Evolutionary conservation across 2,888 invertebrate species (phyloP), one percentile per base, ranked within the genome.

Genomic region (Amiota mariae): DNA sequence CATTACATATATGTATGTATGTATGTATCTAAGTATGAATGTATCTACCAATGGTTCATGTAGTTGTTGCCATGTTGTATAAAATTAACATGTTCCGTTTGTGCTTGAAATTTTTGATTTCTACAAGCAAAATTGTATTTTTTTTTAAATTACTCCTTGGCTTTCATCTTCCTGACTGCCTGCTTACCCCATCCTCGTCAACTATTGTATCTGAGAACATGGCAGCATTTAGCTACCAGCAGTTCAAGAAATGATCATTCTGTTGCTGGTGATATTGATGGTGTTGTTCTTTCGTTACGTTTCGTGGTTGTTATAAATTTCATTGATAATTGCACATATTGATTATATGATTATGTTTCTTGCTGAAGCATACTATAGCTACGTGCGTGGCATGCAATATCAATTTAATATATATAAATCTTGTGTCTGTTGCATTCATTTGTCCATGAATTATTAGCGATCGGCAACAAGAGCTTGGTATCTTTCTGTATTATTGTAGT

Each of bases 261-360:
- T 54, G 59, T 59, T n/a, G 20, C 8, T 24, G 24, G 24, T 24
- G 24, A n/a, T n/a, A n/a, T 24, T 24, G 24, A 1, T 24, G 24
- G 24, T 18, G 15, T 59, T 9, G 15, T 59, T 15, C 9, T 59
- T 59, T 59, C 20, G 59, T 18, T 59, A 20, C 20, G 59, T 84
- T 84, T 84, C 85, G 85, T 83, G 83, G 83, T 85, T 84, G 84
- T 84, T 84, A 85, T 85, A 81, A 82, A 84, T 82, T 86, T 86
- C 86, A 86, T 85, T 86, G 85, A 86, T 86, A 85, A 86, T 87
- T 87, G 84, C 85, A 82, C 81, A 80, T 82, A 85, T 85, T 82
- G 84, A 83, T 85, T 84, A 84, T 84, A 84, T 84, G 84, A 85
- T 83, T 84, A 81, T 84, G 82, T 81, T n/a, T 79, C 76, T 78